Conservation (phyloP, 2,113 vertebrate genomes). For the Dromas ardeola region DNA sequence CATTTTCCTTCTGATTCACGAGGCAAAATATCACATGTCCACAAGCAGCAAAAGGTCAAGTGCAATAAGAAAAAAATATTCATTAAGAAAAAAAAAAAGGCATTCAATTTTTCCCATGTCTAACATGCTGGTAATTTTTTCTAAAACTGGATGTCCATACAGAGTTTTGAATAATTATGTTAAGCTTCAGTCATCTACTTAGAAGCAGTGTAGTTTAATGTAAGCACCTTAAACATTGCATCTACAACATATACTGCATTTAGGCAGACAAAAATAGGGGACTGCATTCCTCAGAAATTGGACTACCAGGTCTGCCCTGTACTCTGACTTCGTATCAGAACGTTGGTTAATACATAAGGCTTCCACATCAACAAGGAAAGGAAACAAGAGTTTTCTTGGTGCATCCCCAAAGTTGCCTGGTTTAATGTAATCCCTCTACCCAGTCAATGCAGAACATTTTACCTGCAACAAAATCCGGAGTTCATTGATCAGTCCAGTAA, state of each 20-base stretch:
- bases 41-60: background rate
- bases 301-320: background rate
- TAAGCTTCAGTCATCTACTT: background rate
- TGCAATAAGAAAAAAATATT: background rate
- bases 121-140: background rate
- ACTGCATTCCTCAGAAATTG: background rate
- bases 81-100: rapidly evolving
- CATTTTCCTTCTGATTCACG: background rate
- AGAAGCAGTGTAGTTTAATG: background rate
- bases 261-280: background rate
- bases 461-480: background rate
- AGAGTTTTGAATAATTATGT: background rate
- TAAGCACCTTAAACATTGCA: background rate
- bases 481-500: background rate
- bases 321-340: background rate
- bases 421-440: background rate
- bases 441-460: background rate
- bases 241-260: background rate
- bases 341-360: background rate
- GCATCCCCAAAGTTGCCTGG: background rate
- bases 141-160: background rate
- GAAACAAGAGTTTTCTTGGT: background rate
- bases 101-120: background rate
- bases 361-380: background rate
- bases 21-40: background rate